Percentiles rank a stretch among this genome's conserved stretches.
Conservation (phyloP, 2,797 vertebrate genomes). For the Calcarius lapponicus region DNA sequence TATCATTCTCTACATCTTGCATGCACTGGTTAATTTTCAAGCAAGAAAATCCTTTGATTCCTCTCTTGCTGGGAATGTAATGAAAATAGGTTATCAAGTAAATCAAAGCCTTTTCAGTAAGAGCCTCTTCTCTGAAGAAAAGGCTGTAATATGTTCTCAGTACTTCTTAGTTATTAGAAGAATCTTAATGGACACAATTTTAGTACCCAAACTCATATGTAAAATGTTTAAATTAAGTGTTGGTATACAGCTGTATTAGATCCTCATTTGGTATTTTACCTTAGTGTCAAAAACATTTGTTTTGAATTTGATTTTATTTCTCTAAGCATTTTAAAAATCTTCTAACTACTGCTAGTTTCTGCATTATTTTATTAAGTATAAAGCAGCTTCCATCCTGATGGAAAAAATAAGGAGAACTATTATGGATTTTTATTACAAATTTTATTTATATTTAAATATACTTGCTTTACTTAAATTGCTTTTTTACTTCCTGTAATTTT, state of each 20-base stretch:
- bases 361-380: background rate
- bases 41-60: background rate
- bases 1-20: background rate
- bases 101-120: background rate
- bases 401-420: background rate
- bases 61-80: background rate
- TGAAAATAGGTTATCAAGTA: background rate
- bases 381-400: background rate
- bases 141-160: accelerated
- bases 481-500: background rate
- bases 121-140: background rate
- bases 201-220: background rate
- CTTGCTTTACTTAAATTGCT: background rate
- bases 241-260: background rate
- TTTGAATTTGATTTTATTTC: background rate
- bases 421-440: accelerated
- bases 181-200: background rate
- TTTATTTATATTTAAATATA: too few relatives aligned
- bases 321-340: background rate
- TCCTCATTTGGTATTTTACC: background rate
- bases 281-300: background rate
- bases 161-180: background rate
- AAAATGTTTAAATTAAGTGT: background rate
- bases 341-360: background rate
- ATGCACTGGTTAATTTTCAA: background rate